phyloP scores from a whole-genome alignment of 2,888 invertebrate species.

The Ditylenchus weischeri region DNA sequence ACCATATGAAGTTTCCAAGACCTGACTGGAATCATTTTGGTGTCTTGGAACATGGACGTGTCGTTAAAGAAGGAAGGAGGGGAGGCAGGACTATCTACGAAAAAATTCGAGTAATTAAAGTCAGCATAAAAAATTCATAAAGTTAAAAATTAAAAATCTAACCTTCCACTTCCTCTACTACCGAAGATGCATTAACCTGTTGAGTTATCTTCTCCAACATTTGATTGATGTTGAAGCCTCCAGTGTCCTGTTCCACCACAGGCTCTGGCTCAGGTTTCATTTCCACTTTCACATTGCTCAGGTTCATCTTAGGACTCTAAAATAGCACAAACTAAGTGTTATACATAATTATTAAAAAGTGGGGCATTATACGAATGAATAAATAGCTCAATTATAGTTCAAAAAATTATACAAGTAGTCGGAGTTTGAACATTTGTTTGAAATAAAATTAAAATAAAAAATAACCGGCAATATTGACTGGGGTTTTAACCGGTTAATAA shows the following conservation, averaged over 20 bases:
- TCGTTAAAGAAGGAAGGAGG: constrained; percentile 19
- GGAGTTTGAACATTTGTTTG: no score
- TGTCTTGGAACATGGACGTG: constrained; percentile 8
- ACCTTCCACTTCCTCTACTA: constrained; percentile 5
- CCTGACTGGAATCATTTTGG: constrained; percentile 25
- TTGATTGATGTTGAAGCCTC: constrained; percentile 39
- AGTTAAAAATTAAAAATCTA: neutral
- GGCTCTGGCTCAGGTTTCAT: constrained; percentile 13
- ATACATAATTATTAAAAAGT: no score
- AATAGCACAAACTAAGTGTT: no score
- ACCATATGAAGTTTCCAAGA: constrained; percentile 23
- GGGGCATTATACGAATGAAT: no score
- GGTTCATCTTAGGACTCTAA: no score
- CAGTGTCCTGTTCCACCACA: neutral
- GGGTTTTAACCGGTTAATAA: no score
- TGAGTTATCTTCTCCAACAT: constrained; percentile 46
- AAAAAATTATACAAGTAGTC: no score
- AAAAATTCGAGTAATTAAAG: neutral
- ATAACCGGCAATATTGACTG: no score
- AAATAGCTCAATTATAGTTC: no score
- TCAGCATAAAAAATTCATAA: neutral
- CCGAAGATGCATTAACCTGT: constrained; percentile 5
- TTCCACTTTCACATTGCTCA: constrained; percentile 3
- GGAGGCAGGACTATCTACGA: constrained; percentile 35
- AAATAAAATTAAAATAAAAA: no score